A percentile compares a stretch with the other conserved stretches of the same genome.
Conservation (phyloP, 2,113 vertebrate species). For the Podocnemis expansa region DNA sequence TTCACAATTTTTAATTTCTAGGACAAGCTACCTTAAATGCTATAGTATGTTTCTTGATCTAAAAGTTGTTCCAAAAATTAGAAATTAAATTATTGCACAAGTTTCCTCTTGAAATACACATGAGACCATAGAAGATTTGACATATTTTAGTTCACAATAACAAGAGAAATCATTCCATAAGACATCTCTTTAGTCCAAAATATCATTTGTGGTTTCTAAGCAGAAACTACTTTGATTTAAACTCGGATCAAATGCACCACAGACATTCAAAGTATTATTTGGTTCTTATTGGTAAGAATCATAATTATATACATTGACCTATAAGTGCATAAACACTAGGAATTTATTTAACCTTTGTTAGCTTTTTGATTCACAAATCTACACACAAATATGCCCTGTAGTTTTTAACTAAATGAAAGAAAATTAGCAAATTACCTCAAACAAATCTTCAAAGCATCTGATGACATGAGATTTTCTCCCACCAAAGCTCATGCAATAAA, state of each 20-base stretch:
- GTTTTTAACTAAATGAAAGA: background rate
- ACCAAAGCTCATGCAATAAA: too few species aligned
- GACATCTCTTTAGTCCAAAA: background rate
- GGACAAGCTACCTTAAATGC: background rate
- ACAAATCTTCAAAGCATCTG: too few species aligned
- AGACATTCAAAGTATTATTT: background rate
- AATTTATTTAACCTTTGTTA: background rate
- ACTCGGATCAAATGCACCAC: background rate
- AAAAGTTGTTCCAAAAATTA: background rate
- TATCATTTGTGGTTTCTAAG: background rate
- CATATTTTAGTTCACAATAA: background rate
- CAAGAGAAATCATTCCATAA: background rate
- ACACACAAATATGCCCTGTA: background rate
- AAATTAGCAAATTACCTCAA: background rate
- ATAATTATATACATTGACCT: background rate
- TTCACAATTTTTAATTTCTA: background rate
- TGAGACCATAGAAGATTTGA: background rate
- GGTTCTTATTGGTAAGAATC: background rate
- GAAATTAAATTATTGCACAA: too few species aligned
- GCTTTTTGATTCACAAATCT: background rate
- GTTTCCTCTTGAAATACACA: background rate
- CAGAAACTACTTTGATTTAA: background rate
- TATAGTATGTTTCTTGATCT: background rate
- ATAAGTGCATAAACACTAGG: background rate
- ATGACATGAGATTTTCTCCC: too few species aligned